Base-by-base conservation (phyloP, 2,888 invertebrate genomes). In the Drosophila formosana region DNA sequence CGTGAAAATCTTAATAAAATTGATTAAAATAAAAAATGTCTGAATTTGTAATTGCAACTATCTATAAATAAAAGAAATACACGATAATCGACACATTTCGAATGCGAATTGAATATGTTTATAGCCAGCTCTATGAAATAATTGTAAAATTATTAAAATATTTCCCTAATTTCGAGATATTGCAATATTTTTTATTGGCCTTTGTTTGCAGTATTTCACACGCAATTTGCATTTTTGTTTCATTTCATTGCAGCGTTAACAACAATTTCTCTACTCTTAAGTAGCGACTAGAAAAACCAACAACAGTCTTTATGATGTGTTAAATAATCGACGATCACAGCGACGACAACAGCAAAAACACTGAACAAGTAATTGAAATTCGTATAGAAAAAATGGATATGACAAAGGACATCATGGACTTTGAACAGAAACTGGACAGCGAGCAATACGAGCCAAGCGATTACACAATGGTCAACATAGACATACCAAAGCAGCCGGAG, bases 331-430 rank as follows among this genome's bases (percentile, higher is more conserved):
- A 3, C 8, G 51, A 25, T 26, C 30, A 6, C 7, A 28, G 52
- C 28, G 28, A n/a, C 23, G 23, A 47, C 37, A 32, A 45, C n/a
- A 61, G 37, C 26, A 34, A 25, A 28, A 49, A 49, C n/a, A 25
- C 45, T 13, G 56, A 37, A 18, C 7, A 46, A 57, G 26, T 47
- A 3, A 37, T 28, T 37, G 46, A 47, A 18, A 37, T 7, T 9
- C 45, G 45, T 23, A 13, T 4, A 57, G 7, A 62, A 47, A 91
- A 66, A 46, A 91, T 91, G 91, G 91, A 91, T 77, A 89, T 91
- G 89, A 90, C 91, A 77, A 91, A 91, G 80, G 91, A 91, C 45
- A 85, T 91, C 7, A 86, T 90, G 50, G 91, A 91, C 58, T 91
- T 89, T 56, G 88, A 89, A 6, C 74, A 86, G 57, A 90, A 87